Evolutionary conservation across 2,888 invertebrate genomes (phyloP).

Genomic region (Apamea monoglypha): DNA sequence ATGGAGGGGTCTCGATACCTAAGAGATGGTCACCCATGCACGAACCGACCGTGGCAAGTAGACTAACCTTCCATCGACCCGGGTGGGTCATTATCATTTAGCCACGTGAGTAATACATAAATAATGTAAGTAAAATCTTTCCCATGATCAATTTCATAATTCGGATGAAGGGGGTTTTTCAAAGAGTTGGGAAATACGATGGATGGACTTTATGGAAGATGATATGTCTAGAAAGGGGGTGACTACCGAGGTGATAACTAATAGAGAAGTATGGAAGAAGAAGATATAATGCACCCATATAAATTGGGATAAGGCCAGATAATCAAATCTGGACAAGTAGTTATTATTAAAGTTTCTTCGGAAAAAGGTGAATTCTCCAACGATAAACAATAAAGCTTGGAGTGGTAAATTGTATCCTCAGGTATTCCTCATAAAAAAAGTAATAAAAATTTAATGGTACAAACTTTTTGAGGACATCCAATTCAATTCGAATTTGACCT

Average conservation of each 20-base stretch:
- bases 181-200: background rate
- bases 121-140: background rate
- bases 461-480: constrained; percentile 57
- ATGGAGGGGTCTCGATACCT: background rate
- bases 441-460: constrained; percentile 56
- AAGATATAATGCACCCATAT: no score
- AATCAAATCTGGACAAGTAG: background rate
- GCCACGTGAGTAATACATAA: background rate
- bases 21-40: background rate
- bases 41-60: background rate
- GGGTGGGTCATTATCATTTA: background rate
- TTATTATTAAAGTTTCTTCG: background rate
- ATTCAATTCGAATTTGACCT: constrained; percentile 67
- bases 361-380: constrained; percentile 10
- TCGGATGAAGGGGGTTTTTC: background rate
- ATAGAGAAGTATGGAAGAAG: background rate
- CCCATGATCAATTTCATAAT: background rate
- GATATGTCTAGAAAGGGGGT: background rate
- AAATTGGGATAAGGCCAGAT: background rate
- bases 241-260: background rate
- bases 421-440: constrained; percentile 48
- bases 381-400: constrained; percentile 34
- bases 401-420: constrained; percentile 43
- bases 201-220: background rate
- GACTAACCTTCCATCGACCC: background rate